Conservation (phyloP, 2,888 invertebrate genomes). For the Cylloceria caligata region DNA sequence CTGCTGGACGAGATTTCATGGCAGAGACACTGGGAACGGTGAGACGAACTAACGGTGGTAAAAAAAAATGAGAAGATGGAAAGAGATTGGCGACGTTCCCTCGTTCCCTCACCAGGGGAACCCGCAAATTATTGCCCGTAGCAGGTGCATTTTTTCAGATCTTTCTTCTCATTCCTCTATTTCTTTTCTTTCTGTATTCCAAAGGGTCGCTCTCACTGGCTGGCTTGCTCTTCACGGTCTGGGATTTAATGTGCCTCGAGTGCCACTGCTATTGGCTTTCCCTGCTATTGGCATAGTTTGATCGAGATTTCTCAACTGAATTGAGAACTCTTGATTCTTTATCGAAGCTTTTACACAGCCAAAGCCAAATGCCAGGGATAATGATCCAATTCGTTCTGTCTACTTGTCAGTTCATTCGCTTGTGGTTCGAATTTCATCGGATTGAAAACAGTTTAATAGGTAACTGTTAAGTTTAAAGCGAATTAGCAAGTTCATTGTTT, state of each 20-base stretch:
- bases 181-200: constrained; percentile 47
- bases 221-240: constrained; percentile 12
- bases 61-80: constrained; percentile 48
- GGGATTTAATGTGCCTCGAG: constrained; percentile 48
- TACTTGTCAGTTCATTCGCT: background rate
- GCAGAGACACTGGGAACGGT: constrained; percentile 62
- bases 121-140: constrained; percentile 81
- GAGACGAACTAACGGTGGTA: constrained; percentile 41
- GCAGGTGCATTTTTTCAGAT: constrained; percentile 81
- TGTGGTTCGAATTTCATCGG: background rate
- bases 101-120: constrained; percentile 55
- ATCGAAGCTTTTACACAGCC: constrained; percentile 29
- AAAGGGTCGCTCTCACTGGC: constrained; percentile 15
- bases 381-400: constrained; percentile 8
- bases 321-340: constrained; percentile 25
- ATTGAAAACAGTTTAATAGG: too few relatives aligned
- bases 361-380: background rate
- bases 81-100: constrained; percentile 53
- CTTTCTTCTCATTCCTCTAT: constrained; percentile 41
- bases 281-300: constrained; percentile 34
- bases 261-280: constrained; percentile 30
- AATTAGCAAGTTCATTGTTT: too few relatives aligned
- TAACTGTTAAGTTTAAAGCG: background rate
- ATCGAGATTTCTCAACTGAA: constrained; percentile 8
- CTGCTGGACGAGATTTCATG: constrained; percentile 67